Evolutionary conservation across 2,797 vertebrate species (phyloP), one percentile per base, ranked within the genome.

Genomic region (Lagodon rhomboides): DNA sequence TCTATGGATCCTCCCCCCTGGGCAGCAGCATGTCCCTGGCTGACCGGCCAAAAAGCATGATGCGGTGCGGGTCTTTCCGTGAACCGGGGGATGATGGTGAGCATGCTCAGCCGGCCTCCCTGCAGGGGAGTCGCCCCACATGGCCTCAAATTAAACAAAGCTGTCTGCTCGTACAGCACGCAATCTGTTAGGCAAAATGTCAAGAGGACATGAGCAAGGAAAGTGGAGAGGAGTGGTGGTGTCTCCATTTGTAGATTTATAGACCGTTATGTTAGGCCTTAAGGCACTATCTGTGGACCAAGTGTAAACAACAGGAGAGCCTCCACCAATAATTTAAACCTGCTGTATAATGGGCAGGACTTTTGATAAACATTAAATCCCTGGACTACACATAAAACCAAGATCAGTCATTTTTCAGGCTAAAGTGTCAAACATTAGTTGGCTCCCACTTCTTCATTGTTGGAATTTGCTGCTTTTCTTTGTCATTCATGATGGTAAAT

Each of bases 1-100:
- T 99, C 80, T 99, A 97, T 87, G 95, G 97, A 81, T 94, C 97
- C n/a, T 98, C 97, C 89, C 97, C 97, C 68, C 92, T 96, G 94
- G 98, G 97, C 91, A 99, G 98, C 96, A 98, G 95, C 71, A 92
- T 99, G 91, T 98, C 97, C 73, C 96, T 99, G 95, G 96, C 97
- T 1, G 98, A 99, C 89, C 96, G 98, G 74, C 96, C 98, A 85
- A 99, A 99, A 92, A 98, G 97, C 91, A 97, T 99, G 97, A 95
- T 96, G 92, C 97, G 97, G 75, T 99, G 98, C 0, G 98, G 98
- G 84, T 99, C 98, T 83, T 99, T 99, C 95, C 97, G 98, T 62
- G 98, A 99, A 91, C 96, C 97, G 16, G 93, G 95, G 83, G 98
- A 99, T 0, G 98, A 99, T 50, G 98, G 98, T 99, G 94, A 97